Evolutionary conservation across 2,888 invertebrate genomes (phyloP), one percentile per base, ranked within the genome.

Genomic region (Caenorhabditis sp.): DNA sequence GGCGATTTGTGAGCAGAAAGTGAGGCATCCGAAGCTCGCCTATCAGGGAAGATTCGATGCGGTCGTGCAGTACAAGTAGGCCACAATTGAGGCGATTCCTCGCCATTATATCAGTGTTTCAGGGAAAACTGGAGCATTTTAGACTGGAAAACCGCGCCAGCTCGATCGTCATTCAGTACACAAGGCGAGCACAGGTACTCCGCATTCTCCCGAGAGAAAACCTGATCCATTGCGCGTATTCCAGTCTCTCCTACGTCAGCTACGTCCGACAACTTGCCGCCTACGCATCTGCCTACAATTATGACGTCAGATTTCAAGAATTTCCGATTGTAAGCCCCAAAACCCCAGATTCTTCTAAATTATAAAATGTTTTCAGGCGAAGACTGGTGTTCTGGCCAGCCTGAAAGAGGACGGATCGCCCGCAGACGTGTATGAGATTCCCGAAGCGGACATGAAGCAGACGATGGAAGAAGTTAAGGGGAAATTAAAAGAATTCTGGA

Each of bases 1-100:
- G 0, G 56, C 58, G 15, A 58, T 68, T 48, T 52, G 45, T 26
- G 76, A 76, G 17, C 27, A 65, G 17, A 13, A 17, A 8, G 58
- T 76, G 2, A 37, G 48, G 20, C 71, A 70, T 55, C 70, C 71
- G 13, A 26, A 15, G 13, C n/a, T 76, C 20, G 76, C 62, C 1
- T 76, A 65, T 61, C 71, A 71, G 20, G 76, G 76, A 59, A n/a
- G 76, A 46, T 76, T 76, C 22, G 76, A 76, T 46, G 76, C 76
- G 13, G 48, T 76, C 48, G 52, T 75, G 0, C 20, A 46, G 39
- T 71, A 53, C 59, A 65, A 65, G 71, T 63, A n/a, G n/a, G n/a
- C n/a, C n/a, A n/a, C n/a, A n/a, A n/a, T n/a, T n/a, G n/a, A n/a
- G n/a, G n/a, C n/a, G n/a, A n/a, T n/a, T n/a, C n/a, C n/a, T n/a